Evolutionary conservation across 2,113 vertebrate species (phyloP).

Genomic region (Scolopax mira): DNA sequence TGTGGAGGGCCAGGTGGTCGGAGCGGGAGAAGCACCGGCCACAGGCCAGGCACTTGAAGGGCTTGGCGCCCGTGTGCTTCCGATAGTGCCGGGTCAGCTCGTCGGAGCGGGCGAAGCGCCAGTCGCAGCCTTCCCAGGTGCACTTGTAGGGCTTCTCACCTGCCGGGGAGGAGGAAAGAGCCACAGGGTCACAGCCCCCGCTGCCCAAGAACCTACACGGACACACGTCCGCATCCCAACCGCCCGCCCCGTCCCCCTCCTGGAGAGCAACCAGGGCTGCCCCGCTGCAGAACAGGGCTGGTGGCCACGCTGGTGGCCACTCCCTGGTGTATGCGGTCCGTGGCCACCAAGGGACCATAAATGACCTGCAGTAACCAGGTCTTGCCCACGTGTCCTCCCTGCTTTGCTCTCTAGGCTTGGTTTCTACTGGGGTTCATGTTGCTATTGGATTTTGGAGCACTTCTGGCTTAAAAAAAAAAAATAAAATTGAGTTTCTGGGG

Average conservation of each 20-base stretch:
- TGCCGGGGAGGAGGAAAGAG: constrained; percentile 22
- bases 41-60: constrained; percentile 85
- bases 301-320: neutral
- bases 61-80: constrained; percentile 89
- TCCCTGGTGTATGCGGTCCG: rapidly evolving
- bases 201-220: rapidly evolving
- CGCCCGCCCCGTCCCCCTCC: rapidly evolving
- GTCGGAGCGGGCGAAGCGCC: constrained; percentile 88
- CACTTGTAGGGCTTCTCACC: constrained; percentile 71
- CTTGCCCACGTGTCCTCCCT: rapidly evolving
- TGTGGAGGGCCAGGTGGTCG: constrained; percentile 89
- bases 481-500: neutral
- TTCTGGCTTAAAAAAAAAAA: neutral
- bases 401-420: neutral
- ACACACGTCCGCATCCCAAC: neutral
- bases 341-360: rapidly evolving
- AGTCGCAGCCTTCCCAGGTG: constrained; percentile 86
- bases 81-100: constrained; percentile 88
- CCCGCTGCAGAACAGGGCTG: neutral
- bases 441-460: neutral
- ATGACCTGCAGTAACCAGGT: neutral
- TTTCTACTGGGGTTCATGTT: neutral
- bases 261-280: neutral
- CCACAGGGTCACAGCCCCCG: neutral
- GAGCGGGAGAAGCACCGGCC: constrained; percentile 90